phyloP scores from a whole-genome alignment of 2,113 vertebrate genomes.

The Cettia cetti region DNA sequence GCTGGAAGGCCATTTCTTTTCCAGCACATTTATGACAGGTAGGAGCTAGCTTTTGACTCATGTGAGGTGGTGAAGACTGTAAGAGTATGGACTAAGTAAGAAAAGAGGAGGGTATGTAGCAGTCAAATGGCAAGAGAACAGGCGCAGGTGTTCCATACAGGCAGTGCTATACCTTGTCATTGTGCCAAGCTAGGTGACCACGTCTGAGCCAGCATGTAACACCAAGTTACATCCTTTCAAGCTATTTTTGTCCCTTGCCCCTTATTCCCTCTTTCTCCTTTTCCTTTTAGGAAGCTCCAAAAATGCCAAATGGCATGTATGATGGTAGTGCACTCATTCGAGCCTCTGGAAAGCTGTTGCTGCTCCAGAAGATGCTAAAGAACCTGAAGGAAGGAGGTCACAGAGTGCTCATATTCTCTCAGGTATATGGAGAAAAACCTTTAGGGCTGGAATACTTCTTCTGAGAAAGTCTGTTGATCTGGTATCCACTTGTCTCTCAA shows the following conservation, averaged over 20 bases:
- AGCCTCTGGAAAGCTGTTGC: slow-evolving; percentile 89
- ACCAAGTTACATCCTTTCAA: not conserved
- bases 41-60: not conserved
- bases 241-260: not conserved
- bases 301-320: slow-evolving; percentile 98
- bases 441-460: not conserved
- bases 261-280: not conserved
- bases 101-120: not conserved
- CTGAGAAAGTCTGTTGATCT: not conserved
- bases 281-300: slow-evolving; percentile 87
- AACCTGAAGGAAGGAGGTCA: slow-evolving; percentile 94
- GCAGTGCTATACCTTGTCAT: not conserved
- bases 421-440: slow-evolving; percentile 70
- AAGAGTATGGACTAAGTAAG: not conserved
- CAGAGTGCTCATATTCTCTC: slow-evolving; percentile 95
- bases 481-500: not conserved
- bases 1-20: not conserved
- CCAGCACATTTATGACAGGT: not conserved
- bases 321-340: slow-evolving; percentile 91
- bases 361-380: slow-evolving; percentile 95
- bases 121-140: not conserved
- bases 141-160: not conserved
- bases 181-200: not conserved
- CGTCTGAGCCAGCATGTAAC: not conserved
- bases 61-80: not conserved